These are phyloP conservation scores for Dryomyza anilis DNA, from an alignment of 2,888 invertebrate species.

Conservation along the genomic window DNA sequence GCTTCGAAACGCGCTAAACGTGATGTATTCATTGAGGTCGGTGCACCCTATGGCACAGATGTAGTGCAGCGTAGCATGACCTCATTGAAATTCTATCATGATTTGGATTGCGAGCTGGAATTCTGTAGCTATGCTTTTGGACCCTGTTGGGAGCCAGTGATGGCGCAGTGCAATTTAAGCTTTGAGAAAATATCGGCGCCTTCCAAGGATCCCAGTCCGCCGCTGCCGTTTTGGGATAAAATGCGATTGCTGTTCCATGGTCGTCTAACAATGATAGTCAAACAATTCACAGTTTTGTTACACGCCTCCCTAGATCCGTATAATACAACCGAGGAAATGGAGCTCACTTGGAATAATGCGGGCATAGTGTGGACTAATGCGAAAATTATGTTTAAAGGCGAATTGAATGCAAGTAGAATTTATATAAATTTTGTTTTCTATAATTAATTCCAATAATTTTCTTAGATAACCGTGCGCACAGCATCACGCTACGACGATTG, in stretches of 20 bases:
- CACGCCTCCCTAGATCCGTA: conserved; percentile 98
- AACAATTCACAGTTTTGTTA: conserved; percentile 86
- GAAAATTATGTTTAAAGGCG: conserved; percentile 88
- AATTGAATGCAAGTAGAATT: conserved; percentile 74
- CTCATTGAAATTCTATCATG: conserved; percentile 96
- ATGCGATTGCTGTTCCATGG: conserved; percentile 91
- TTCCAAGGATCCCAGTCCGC: conserved; percentile 90
- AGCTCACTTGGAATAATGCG: conserved; percentile 91
- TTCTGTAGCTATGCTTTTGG: conserved; percentile 94
- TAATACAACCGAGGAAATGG: conserved; percentile 99
- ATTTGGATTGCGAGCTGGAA: conserved; percentile 91
- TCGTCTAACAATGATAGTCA: conserved; percentile 83
- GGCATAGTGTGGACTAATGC: conserved; percentile 96
- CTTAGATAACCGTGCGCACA: conserved; percentile 78
- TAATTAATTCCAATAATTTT: background rate
- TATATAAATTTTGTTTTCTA: background rate
- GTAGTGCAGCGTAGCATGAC: conserved; percentile 91
- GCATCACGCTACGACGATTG: conserved; percentile 99
- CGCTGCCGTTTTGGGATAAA: conserved; percentile 97
- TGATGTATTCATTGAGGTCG: conserved; percentile 69
- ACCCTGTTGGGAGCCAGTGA: conserved; percentile 96
- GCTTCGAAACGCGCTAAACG: conserved; percentile 69
- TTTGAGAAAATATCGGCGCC: conserved; percentile 87
- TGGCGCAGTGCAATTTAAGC: conserved; percentile 65
- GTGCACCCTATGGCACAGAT: conserved; percentile 81